Conservation (phyloP, 2,888 invertebrate genomes). For the Brenthis hecate region DNA sequence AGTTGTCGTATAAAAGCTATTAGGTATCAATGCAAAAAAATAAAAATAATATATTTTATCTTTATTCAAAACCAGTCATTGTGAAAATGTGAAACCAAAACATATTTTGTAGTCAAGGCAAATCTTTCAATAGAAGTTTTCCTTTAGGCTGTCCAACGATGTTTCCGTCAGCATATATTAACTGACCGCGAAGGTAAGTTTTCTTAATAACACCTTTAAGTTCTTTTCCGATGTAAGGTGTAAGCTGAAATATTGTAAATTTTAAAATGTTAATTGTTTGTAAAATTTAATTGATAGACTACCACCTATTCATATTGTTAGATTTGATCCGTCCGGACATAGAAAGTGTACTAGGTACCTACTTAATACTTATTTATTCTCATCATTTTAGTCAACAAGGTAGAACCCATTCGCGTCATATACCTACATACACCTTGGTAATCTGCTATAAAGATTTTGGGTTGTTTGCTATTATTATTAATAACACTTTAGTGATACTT, state of each 20-base stretch:
- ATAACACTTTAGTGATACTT: too few relatives aligned
- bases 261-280: neutral
- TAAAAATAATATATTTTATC: neutral
- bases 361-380: too few relatives aligned
- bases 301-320: too few relatives aligned
- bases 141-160: slow-evolving; percentile 68
- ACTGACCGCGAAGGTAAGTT: slow-evolving; percentile 85
- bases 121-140: slow-evolving; percentile 60
- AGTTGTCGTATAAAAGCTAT: too few relatives aligned
- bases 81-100: neutral
- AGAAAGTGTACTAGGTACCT: too few relatives aligned
- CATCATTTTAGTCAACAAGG: too few relatives aligned
- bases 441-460: too few relatives aligned
- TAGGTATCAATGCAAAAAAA: neutral
- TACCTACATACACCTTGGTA: too few relatives aligned
- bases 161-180: slow-evolving; percentile 79
- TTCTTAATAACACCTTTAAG: slow-evolving; percentile 84
- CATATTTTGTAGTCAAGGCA: slow-evolving; percentile 3
- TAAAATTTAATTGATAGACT: neutral
- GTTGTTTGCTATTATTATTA: too few relatives aligned
- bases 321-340: too few relatives aligned
- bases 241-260: slow-evolving; percentile 71
- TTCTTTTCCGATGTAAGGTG: slow-evolving; percentile 84
- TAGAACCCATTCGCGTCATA: too few relatives aligned
- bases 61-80: neutral